Evolutionary conservation across 2,888 invertebrate genomes (phyloP), one percentile per base, ranked within the genome.

Genomic region (Drosophila paucipuncta): DNA sequence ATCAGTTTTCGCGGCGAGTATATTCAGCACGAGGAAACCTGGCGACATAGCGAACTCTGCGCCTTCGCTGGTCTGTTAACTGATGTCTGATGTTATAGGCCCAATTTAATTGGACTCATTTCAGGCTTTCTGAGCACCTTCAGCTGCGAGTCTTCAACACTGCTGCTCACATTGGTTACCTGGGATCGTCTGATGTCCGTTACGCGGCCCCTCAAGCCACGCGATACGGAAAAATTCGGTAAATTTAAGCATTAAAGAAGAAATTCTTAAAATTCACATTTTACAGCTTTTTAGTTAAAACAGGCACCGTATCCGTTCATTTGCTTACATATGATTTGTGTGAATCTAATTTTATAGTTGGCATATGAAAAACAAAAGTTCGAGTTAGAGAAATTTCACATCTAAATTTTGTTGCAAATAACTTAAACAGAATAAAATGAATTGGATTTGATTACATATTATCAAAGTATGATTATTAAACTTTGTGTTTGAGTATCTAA

Each of bases 101-200:
- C 5, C 0, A 7, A 9, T 52, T 3, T 18, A 33, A 30, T 25
- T 18, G 11, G 0, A 25, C 2, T 31, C 2, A 9, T 59, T 90
- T 5, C 64, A 95, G 95, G 95, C 18, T 94, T 95, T 73, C 86
- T 95, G 33, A 95, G 94, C 90, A 95, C 95, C 2, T 92, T 95
- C 28, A 95, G 95, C 67, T 95, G 94, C 70, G 95, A 95, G 90
- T 94, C 95, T 5, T 95, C 95, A 0, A 95, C 95, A 1, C 89
- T 95, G 71, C 94, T 95, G 57, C 92, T 95, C 18, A 94, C 94
- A 0, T 81, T 95, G 70, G 95, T 95, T 65, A 95, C 95, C 1
- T 94, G 95, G 93, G 95, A 95, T 89, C 94, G 95, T 18, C 94
- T 95, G 79, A 93, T 95, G 75, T 95, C 95, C 2, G 95, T 95